Evolutionary conservation across 2,797 vertebrate genomes (phyloP), one percentile per base, ranked within the genome.

Genomic region (Pterois miles): DNA sequence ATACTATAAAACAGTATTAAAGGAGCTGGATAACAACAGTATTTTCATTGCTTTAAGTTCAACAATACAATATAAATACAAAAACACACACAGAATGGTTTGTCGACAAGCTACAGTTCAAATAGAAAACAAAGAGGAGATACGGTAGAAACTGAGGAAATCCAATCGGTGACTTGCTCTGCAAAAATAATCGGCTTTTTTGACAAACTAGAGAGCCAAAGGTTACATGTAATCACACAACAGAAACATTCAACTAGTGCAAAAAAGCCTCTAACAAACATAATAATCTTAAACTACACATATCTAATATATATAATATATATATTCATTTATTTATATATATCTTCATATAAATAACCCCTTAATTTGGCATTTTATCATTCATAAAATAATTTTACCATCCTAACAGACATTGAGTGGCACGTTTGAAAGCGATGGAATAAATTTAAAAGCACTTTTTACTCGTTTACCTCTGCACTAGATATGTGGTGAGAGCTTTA

Each of bases 1-100:
- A 92, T 95, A 96, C 95, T 96, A 96, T 95, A 96, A 96, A 96
- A 96, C 94, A 94, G 96, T 96, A 96, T 96, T 96, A 96, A 96
- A 96, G 95, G 94, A 96, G 94, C 93, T 92, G 91, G 90, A 93
- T 94, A 95, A 96, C 95, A 95, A 95, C 92, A 91, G 88, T 94
- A 90, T 95, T 94, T 90, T 92, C 93, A 92, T 94, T 94, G 90
- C 94, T 95, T 95, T 89, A 94, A 95, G 92, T 96, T 93, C 87
- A 94, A 96, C 94, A 93, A 87, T 94, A 96, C 95, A 91, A 95
- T 95, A 95, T 94, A 95, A 95, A 95, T 96, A 95, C 92, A 95
- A 96, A 95, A 94, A 95, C 94, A 95, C 92, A 36, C 92, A 95
- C 94, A 94, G 78, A 89, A 94, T 92, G 93, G 88, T 94, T 89